Evolutionary conservation across 92 coral and sea anemone genomes (phyloP).

Genomic region (Blastomussa wellsi): DNA sequence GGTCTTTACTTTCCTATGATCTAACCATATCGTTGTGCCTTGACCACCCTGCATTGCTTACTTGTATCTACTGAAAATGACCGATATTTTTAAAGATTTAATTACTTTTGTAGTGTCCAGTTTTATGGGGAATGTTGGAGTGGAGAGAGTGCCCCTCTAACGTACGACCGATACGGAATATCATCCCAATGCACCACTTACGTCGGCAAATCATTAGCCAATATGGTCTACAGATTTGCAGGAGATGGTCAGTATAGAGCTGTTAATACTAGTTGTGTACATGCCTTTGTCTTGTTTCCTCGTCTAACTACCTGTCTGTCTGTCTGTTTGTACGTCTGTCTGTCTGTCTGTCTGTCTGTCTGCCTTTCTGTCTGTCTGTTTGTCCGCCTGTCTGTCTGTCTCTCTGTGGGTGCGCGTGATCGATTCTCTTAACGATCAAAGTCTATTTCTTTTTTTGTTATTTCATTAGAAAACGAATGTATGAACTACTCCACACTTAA

Average conservation of each 20-base stretch:
- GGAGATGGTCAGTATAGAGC: conserved; percentile 23
- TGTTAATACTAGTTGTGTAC: neutral
- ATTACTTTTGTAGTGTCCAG: conserved; percentile 10
- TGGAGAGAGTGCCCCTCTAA: conserved; percentile 19
- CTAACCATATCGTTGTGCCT: no score
- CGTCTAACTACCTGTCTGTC: no score
- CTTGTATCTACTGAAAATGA: no score
- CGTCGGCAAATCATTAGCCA: neutral
- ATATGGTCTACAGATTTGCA: conserved; percentile 22
- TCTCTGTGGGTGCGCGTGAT: no score
- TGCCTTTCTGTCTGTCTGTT: neutral
- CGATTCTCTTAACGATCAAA: neutral
- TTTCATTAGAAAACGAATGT: conserved; percentile 13
- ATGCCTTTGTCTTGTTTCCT: no score
- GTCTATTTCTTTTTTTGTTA: no score
- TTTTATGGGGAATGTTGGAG: conserved; percentile 49
- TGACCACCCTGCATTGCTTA: no score
- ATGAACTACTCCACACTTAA: neutral
- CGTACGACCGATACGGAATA: conserved; percentile 25
- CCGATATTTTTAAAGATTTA: no score
- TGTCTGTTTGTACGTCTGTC: neutral
- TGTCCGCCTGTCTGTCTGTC: no score
- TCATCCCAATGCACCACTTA: neutral
- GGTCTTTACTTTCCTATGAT: no score
- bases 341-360: no score